Base-by-base conservation (phyloP, 2,113 vertebrate genomes). In the Microtus oregoni region DNA sequence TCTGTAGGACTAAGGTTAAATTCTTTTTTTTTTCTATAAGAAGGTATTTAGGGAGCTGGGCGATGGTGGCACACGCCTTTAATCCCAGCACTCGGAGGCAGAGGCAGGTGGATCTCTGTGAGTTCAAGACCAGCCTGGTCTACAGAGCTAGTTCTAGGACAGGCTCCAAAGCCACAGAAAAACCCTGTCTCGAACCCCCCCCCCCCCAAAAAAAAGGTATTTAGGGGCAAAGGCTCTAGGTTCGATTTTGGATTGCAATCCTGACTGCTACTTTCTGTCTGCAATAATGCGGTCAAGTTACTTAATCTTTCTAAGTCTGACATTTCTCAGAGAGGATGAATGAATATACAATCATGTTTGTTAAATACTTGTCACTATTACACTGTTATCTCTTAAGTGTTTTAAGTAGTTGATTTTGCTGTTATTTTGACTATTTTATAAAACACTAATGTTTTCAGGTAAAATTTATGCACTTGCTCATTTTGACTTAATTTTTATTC, bases 401-500 rank as follows among this genome's bases (percentile, higher is more conserved):
- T 20, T 19, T 50, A 78, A 58, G 4, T 88, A 68, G 41, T 81
- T 76, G 68, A 65, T 38, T 94, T 94, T 73, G 41, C 44, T 26
- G 58, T 87, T 88, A 3, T 86, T 86, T 79, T 90, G 93, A 82
- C 10, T 78, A 11, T 97, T 96, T 81, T 22, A 63, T 28, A 73
- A 94, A 89, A 75, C 41, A 38, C 93, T 92, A 90, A 50, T 89
- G 78, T 91, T 55, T 86, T 85, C 47, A 76, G 83, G 89, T 0
- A 65, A 86, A 87, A 63, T 1, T 14, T 67, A 73, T 20, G 38
- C 68, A 41, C 5, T 44, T 95, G 15, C 90, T 92, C 94, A 52
- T 86, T 98, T 94, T 95, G 96, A 19, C 75, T 52, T 95, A 50
- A 94, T 72, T 95, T 95, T 98, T 86, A 47, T 97, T 96, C 94